Base-by-base conservation (phyloP, 92 coral and sea anemone species). In the Porites evermanni region DNA sequence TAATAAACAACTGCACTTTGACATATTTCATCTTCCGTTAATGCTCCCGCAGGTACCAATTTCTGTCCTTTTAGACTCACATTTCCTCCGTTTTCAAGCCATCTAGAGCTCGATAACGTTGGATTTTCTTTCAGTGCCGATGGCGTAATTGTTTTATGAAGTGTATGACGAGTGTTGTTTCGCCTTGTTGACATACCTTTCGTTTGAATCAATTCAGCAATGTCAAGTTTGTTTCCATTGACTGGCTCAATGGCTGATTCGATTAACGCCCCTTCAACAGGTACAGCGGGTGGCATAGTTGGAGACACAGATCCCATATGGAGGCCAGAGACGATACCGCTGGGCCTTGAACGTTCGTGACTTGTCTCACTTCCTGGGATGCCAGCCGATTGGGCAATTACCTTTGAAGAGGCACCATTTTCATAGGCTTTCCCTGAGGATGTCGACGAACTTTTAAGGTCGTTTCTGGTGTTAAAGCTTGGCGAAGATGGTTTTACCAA, bases 141-240 rank as follows among this genome's bases (percentile, higher is more conserved):
- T 94, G 97, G 91, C 88, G 97, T 94, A 82, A 94, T 89, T 87
- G 64, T 54, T 75, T 63, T 67, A 75, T 67, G 53, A 13, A 72
- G 79, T 6, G 64, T 13, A 91, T 94, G 92, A 94, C 97, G 89
- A 70, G 58, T n/a, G 47, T 69, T 80, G 67, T 72, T 70, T 60
- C 63, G 64, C 19, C 70, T 72, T 92, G 94, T 94, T 94, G 98
- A 94, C 92, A 87, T 90, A 67, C 88, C 84, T 81, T 53, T 67
- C 21, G 94, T 83, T 85, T 94, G 94, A 90, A 94, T 92, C 89
- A 94, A 82, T 54, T 72, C 74, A 52, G 67, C 75, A 47, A 50
- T 26, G 26, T 68, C 70, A 7, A 77, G 86, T 72, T 74, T 88
- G 79, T 82, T 92, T 77, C 72, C 67, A 11, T 72, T 88, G 16